phyloP scores from a whole-genome alignment of 2,113 vertebrate genomes.

The Leptobrachium leishanense region DNA sequence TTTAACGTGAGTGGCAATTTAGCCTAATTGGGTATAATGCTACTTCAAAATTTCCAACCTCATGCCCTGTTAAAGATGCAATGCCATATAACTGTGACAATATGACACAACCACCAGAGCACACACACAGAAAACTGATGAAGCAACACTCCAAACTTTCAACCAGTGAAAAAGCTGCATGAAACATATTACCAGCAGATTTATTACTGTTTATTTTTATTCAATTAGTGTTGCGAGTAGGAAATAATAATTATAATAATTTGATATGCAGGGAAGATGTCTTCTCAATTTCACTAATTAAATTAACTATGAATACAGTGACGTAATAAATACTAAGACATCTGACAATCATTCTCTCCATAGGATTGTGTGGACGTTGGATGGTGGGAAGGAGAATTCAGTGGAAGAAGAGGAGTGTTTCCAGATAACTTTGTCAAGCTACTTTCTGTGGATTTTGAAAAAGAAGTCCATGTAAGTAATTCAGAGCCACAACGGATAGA shows the following conservation, averaged over 20 bases:
- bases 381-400: conserved; percentile 96
- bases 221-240: no score
- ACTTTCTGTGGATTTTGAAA: conserved; percentile 86
- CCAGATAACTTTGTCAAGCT: conserved; percentile 98
- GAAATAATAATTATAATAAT: no score
- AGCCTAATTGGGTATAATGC: conserved; percentile 16
- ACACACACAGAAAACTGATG: no score
- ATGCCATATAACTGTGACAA: neutral
- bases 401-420: conserved; percentile 87
- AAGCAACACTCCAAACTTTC: no score
- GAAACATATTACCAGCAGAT: no score
- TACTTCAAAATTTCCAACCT: neutral
- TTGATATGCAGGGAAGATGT: no score
- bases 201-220: no score
- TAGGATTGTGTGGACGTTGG: conserved; percentile 94
- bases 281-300: no score
- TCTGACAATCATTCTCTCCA: neutral
- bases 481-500: no score
- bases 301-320: neutral
- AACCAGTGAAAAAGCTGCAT: no score
- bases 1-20: neutral
- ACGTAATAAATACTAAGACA: neutral
- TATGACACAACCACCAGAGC: neutral
- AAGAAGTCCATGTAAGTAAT: conserved; percentile 80
- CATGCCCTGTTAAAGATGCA: neutral